These are phyloP conservation scores for Trisateles emortualis DNA, from an alignment of 2,888 invertebrate genomes.

Conservation along the genomic window DNA sequence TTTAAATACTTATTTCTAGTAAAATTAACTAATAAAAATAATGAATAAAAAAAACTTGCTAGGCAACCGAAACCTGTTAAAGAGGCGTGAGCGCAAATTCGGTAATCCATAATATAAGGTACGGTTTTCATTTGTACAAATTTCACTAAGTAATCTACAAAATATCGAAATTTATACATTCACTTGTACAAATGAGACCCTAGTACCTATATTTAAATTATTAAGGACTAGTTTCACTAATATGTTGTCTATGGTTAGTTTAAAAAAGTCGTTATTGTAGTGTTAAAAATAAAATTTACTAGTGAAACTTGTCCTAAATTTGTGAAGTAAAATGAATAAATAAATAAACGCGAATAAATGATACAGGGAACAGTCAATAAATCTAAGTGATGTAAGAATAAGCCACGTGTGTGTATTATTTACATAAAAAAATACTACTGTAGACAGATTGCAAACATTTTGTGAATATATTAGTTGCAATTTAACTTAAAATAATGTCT, in stretches of 20 bases:
- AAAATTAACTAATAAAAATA: slow-evolving; percentile 63
- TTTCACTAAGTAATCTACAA: slow-evolving; percentile 24
- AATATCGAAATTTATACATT: slow-evolving; percentile 23
- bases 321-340: slow-evolving; percentile 33
- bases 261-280: background rate
- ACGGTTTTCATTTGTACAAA: slow-evolving; percentile 41
- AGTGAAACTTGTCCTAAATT: slow-evolving; percentile 31
- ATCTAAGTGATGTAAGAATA: slow-evolving; percentile 55
- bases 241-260: slow-evolving; percentile 5
- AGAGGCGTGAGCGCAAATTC: slow-evolving; percentile 47
- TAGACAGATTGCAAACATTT: slow-evolving; percentile 35
- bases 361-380: slow-evolving; percentile 27
- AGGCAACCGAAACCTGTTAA: slow-evolving; percentile 53
- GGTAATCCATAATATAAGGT: slow-evolving; percentile 30
- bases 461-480: slow-evolving; percentile 28
- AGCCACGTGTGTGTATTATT: slow-evolving; percentile 63
- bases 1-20: slow-evolving; percentile 80
- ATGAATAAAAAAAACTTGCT: slow-evolving; percentile 54
- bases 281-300: slow-evolving; percentile 3
- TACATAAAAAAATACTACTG: slow-evolving; percentile 36
- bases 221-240: slow-evolving; percentile 29
- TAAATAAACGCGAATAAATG: slow-evolving; percentile 41
- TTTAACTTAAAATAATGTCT: slow-evolving; percentile 32
- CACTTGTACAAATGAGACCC: slow-evolving; percentile 38
- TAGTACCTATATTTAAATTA: slow-evolving; percentile 21